These are phyloP conservation scores for Petrolisthes cinctipes DNA, from an alignment of 2,888 invertebrate genomes.

Conservation along the genomic window DNA sequence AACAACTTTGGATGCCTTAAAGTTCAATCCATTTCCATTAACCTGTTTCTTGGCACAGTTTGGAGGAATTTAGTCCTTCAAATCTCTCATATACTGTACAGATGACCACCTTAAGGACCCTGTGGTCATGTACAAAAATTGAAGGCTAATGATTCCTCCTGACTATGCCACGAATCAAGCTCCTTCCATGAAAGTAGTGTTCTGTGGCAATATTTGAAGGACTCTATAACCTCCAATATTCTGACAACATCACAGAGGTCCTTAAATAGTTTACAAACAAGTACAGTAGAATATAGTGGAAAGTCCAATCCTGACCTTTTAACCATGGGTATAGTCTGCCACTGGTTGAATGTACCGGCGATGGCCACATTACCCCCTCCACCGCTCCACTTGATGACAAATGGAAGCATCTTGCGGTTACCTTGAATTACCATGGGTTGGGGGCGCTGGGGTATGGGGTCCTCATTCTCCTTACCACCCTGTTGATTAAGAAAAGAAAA, in stretches of 20 bases:
- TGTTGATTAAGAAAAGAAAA: background rate
- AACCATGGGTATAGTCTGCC: slow-evolving; percentile 64
- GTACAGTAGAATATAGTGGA: background rate
- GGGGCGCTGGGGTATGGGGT: slow-evolving; percentile 33
- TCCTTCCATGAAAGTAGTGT: too few relatives aligned
- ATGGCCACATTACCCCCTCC: slow-evolving; percentile 61
- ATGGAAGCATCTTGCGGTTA: slow-evolving; percentile 63
- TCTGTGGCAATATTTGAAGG: too few relatives aligned
- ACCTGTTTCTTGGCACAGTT: background rate
- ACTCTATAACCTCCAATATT: too few relatives aligned
- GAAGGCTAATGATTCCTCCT: too few relatives aligned
- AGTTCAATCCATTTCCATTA: background rate
- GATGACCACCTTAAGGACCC: background rate
- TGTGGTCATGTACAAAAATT: too few relatives aligned
- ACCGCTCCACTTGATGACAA: slow-evolving; percentile 64
- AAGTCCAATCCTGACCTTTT: slow-evolving; percentile 49
- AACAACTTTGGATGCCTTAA: too few relatives aligned
- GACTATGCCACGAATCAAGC: too few relatives aligned
- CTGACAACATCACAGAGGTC: background rate
- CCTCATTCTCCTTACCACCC: slow-evolving; percentile 53
- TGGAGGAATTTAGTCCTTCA: too few relatives aligned
- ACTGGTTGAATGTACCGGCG: slow-evolving; percentile 63
- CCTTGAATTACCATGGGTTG: slow-evolving; percentile 29
- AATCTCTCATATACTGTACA: background rate
- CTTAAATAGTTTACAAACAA: background rate